Evolutionary conservation across 2,113 vertebrate genomes (phyloP).

Genomic region (Silurus glanis): DNA sequence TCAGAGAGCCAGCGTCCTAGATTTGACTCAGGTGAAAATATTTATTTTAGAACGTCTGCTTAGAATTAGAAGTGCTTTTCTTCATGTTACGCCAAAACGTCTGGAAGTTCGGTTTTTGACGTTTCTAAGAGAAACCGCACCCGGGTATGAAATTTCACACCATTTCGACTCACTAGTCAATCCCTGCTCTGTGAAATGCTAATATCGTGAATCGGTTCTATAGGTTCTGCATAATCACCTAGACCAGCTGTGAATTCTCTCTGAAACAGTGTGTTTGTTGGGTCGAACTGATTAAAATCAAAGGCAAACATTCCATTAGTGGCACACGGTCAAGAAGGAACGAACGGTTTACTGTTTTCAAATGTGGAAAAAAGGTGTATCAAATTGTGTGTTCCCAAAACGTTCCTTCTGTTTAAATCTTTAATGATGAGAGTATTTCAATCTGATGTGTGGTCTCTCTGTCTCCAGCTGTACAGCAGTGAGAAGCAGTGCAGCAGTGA

Average conservation of each 20-base stretch:
- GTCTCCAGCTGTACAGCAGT: conserved; percentile 72
- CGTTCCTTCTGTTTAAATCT: background rate
- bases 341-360: background rate
- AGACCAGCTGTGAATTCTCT: background rate
- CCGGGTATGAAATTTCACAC: conserved; percentile 14
- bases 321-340: background rate
- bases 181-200: background rate
- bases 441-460: background rate
- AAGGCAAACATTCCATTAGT: background rate
- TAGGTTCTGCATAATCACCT: background rate
- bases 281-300: conserved; percentile 12
- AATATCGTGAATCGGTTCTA: conserved; percentile 4
- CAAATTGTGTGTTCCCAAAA: background rate
- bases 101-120: background rate
- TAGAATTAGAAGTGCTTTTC: conserved; percentile 3
- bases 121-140: background rate
- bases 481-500: conserved; percentile 83
- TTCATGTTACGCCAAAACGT: background rate
- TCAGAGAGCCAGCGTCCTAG: background rate
- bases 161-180: background rate
- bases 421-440: background rate
- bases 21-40: conserved; percentile 37
- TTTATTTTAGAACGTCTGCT: conserved; percentile 36
- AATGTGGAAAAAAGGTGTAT: background rate
- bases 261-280: background rate